These are phyloP conservation scores for Calameuta filiformis DNA, from an alignment of 2,888 invertebrate species.

Conservation along the genomic window DNA sequence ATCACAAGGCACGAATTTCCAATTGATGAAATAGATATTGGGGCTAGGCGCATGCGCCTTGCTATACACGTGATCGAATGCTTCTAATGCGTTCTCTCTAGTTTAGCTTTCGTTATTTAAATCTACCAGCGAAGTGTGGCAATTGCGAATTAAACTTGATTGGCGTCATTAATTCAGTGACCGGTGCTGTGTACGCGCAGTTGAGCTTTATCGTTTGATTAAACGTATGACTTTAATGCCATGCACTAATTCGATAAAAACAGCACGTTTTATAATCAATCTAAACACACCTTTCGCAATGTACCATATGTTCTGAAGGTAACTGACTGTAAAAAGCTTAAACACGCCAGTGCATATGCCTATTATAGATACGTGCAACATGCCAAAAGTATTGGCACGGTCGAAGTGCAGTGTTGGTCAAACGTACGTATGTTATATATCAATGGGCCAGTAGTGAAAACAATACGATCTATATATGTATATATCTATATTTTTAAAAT, in stretches of 20 bases:
- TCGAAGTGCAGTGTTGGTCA: too few relatives aligned
- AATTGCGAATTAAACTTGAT: not conserved
- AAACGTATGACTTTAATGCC: not conserved
- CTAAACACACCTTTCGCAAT: too few relatives aligned
- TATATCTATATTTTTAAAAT: not conserved
- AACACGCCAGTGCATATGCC: not conserved
- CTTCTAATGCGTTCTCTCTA: not conserved
- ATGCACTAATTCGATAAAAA: not conserved
- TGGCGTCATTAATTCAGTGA: not conserved
- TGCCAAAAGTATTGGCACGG: not conserved
- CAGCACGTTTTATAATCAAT: too few relatives aligned
- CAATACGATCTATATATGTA: not conserved
- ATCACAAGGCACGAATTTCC: not conserved
- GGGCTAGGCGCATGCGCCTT: not conserved
- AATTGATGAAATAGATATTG: not conserved
- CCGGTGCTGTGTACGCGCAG: not conserved
- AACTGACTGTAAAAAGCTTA: too few relatives aligned
- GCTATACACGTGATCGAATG: not conserved
- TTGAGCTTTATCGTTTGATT: not conserved
- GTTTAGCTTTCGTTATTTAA: not conserved
- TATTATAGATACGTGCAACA: not conserved
- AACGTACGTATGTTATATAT: not conserved
- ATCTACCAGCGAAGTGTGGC: not conserved
- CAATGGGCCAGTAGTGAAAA: not conserved
- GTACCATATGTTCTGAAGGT: too few relatives aligned